Conservation (phyloP, 2,888 invertebrate species). For the Thyatira batis region DNA sequence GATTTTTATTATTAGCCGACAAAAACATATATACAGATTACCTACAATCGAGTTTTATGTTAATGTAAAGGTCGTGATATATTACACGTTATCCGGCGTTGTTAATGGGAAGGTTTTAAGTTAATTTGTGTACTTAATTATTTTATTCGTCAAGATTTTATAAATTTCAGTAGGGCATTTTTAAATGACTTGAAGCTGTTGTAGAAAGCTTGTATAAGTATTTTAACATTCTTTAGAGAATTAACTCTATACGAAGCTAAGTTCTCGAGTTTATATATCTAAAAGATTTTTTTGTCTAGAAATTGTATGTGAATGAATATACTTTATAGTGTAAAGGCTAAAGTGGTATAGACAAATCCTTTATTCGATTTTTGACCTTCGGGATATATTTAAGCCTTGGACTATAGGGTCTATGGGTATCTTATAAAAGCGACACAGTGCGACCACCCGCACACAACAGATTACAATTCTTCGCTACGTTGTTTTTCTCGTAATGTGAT, state of each 20-base stretch:
- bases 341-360: neutral
- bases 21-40: neutral
- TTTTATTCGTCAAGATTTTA: too few species aligned
- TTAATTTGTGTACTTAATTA: too few species aligned
- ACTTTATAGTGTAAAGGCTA: too few species aligned
- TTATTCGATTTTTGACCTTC: neutral
- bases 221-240: too few species aligned
- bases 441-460: conserved; percentile 8
- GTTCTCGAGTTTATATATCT: too few species aligned
- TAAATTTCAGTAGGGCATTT: too few species aligned
- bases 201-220: too few species aligned
- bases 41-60: neutral
- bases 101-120: neutral
- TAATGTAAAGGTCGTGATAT: conserved; percentile 1
- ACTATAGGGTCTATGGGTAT: neutral
- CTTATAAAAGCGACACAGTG: conserved; percentile 1
- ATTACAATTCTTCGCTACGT: conserved; percentile 4
- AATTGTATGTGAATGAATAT: too few species aligned
- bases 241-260: too few species aligned
- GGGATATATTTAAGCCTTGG: neutral
- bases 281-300: too few species aligned
- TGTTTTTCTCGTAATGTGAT: conserved; percentile 6
- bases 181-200: too few species aligned
- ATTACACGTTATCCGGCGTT: neutral
- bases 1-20: neutral